These are phyloP conservation scores for Cecropterus lyciades DNA, from an alignment of 1,140 invertebrate genomes.

Conservation along the genomic window DNA sequence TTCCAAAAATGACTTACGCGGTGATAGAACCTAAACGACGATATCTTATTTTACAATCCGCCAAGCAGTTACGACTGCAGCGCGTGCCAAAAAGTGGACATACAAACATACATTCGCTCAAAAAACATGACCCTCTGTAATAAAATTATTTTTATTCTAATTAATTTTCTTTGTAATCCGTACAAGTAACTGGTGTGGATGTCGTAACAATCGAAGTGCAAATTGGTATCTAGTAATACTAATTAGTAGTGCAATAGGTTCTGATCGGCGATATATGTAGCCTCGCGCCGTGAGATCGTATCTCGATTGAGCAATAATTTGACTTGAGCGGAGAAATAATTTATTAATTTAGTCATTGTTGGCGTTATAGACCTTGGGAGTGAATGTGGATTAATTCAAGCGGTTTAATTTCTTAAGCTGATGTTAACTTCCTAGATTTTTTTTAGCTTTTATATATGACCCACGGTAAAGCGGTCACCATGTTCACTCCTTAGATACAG, in stretches of 20 bases:
- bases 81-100: too few species aligned
- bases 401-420: not conserved
- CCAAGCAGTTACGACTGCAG: too few species aligned
- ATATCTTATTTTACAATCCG: too few species aligned
- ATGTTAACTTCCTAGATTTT: too few species aligned
- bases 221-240: slow-evolving; percentile 53
- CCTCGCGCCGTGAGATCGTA: slow-evolving; percentile 22
- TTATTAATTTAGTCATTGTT: slow-evolving; percentile 1
- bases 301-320: slow-evolving; percentile 4
- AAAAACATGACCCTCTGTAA: too few species aligned
- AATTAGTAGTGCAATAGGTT: slow-evolving; percentile 54
- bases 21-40: too few species aligned
- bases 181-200: slow-evolving; percentile 51
- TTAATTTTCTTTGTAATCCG: slow-evolving; percentile 51
- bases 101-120: too few species aligned
- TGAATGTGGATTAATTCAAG: not conserved
- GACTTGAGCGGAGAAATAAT: not conserved
- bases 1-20: too few species aligned
- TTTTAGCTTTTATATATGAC: too few species aligned
- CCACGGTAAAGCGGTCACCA: too few species aligned
- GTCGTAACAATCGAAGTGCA: slow-evolving; percentile 50
- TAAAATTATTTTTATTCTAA: too few species aligned
- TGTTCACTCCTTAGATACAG: not conserved
- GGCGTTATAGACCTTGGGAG: not conserved
- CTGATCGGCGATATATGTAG: slow-evolving; percentile 38